Base-by-base conservation (phyloP, 2,888 invertebrate species). In the Vanessa cardui region DNA sequence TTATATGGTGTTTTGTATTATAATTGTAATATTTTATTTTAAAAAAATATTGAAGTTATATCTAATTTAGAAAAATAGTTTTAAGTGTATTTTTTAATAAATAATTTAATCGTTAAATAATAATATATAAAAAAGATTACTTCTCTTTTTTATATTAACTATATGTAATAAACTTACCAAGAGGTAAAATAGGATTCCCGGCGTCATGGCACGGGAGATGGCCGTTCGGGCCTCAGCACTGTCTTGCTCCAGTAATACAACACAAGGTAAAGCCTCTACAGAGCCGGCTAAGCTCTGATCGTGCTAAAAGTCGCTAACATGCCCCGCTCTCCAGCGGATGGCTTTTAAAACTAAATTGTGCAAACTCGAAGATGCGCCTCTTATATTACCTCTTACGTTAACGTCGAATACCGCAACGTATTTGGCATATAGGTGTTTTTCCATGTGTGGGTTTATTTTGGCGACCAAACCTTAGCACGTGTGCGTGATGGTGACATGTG, bases 301-400 rank as follows among this genome's bases (percentile, higher is more conserved):
- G 77, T 78, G 84, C 77, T 82, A 80, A 84, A 87, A 84, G 85
- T 86, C 83, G 86, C 87, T 79, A 86, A 88, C 90, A 88, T 88
- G 86, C 81, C 87, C 88, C 90, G 89, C 87, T 85, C 89, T 79
- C 86, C 80, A 75, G 83, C 90, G 88, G 83, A 81, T 87, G 86
- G 83, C 88, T 89, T 89, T 86, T 86, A 83, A 85, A 85, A 92
- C 91, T 92, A 89, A 92, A 88, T 85, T 92, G 91, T 92, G 90
- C 90, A 91, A 91, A 92, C 83, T 85, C 87, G 81, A 91, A 91
- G 92, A 92, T 92, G 92, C 87, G 90, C 88, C 86, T 91, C 92
- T 92, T 92, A 92, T 92, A 92, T 91, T 87, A 92, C 84, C 88
- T 91, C 91, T 90, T 91, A 90, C 86, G 88, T 89, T 90, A 88